A percentile compares a stretch with the other conserved stretches of the same genome.
Conservation (phyloP, 2,797 vertebrate species). For the Brachyrhaphis roseni region DNA sequence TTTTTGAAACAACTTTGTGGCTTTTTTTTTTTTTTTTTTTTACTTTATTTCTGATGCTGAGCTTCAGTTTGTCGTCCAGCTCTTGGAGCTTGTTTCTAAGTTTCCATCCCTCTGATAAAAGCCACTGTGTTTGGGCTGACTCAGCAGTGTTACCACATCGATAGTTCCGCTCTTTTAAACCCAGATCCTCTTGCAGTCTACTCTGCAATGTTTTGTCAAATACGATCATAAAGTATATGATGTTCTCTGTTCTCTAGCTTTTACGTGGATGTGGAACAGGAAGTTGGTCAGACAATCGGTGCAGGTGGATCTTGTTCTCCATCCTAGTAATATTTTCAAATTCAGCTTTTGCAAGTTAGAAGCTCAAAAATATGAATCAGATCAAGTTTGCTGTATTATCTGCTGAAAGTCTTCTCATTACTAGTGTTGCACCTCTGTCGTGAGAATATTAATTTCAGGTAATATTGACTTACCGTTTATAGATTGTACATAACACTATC, state of each 20-base stretch:
- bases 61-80: conserved; percentile 36
- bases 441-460: background rate
- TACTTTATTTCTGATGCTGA: conserved; percentile 31
- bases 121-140: conserved; percentile 9
- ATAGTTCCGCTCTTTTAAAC: conserved; percentile 11
- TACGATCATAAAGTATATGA: background rate
- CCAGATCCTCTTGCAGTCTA: conserved; percentile 10
- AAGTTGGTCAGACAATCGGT: background rate
- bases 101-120: conserved; percentile 21
- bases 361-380: background rate
- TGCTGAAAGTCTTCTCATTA: too few species aligned
- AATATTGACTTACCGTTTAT: background rate
- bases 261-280: background rate
- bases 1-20: conserved; percentile 1
- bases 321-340: background rate
- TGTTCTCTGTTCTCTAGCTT: background rate
- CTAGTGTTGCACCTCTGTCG: background rate
- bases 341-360: background rate
- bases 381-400: background rate
- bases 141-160: conserved; percentile 27
- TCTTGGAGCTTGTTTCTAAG: conserved; percentile 40
- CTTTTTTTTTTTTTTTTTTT: background rate
- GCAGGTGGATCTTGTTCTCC: background rate
- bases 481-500: background rate
- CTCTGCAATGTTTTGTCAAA: background rate